Percentiles rank a stretch among this genome's conserved stretches.
phyloP scores from a whole-genome alignment of 1,140 invertebrate genomes.

The Meloidogyne hapla region DNA sequence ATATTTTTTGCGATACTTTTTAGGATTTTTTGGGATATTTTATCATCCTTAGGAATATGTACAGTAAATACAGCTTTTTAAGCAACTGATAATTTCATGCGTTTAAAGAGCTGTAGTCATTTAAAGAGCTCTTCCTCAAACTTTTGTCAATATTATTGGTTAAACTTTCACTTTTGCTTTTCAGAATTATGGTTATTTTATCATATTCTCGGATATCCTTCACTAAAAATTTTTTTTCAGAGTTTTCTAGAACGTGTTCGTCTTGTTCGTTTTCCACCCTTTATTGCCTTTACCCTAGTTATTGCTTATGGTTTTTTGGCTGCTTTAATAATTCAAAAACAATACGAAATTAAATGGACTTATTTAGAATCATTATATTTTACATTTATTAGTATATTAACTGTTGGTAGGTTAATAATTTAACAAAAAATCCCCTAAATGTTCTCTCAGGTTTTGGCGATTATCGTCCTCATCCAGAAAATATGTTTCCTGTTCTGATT shows the following conservation, averaged over 20 bases:
- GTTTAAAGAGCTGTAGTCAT: too few species aligned
- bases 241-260: constrained; percentile 58
- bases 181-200: not conserved
- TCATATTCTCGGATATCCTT: constrained; percentile 15
- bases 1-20: too few species aligned
- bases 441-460: constrained; percentile 56
- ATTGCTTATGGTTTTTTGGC: constrained; percentile 59
- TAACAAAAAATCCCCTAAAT: not conserved
- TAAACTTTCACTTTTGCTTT: not conserved
- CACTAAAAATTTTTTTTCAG: constrained; percentile 32
- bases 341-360: constrained; percentile 53
- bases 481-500: constrained; percentile 49
- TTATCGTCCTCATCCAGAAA: constrained; percentile 53
- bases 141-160: not conserved
- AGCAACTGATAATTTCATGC: too few species aligned
- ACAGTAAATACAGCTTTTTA: too few species aligned
- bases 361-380: constrained; percentile 61
- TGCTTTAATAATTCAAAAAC: constrained; percentile 51
- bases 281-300: constrained; percentile 59
- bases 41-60: not conserved
- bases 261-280: constrained; percentile 59
- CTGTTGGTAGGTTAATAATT: constrained; percentile 52
- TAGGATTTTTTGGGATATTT: too few species aligned
- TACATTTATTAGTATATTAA: constrained; percentile 62
- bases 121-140: too few species aligned